Evolutionary conservation across 2,113 vertebrate species (phyloP).

Genomic region (Lasiurus cinereus): DNA sequence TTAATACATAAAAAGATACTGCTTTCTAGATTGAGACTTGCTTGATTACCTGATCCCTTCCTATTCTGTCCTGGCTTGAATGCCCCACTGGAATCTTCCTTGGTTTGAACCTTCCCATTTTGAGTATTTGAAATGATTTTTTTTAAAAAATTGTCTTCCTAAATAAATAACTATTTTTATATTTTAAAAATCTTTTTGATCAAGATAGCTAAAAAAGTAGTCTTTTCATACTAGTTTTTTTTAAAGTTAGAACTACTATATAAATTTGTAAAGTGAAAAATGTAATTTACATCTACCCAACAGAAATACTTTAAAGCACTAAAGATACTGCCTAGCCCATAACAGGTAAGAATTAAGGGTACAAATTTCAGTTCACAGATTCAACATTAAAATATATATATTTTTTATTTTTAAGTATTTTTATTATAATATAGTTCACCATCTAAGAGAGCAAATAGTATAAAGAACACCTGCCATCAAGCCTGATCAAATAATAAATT

Average conservation of each 20-base stretch:
- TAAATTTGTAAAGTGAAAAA: constrained; percentile 39
- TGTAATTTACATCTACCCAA: neutral
- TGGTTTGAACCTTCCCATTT: neutral
- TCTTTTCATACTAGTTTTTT: constrained; percentile 42
- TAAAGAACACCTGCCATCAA: neutral
- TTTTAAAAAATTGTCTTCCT: constrained; percentile 17
- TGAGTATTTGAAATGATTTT: neutral
- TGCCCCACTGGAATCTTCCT: neutral
- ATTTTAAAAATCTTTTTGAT: constrained; percentile 21
- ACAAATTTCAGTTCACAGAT: neutral
- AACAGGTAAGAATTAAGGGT: neutral
- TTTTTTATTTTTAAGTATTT: neutral
- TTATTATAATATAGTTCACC: neutral
- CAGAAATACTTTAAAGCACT: neutral
- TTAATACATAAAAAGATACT: neutral
- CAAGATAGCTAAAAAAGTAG: neutral
- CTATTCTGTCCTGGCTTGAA: neutral
- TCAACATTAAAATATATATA: neutral
- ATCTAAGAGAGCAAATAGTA: neutral
- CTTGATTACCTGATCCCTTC: neutral
- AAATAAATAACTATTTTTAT: neutral
- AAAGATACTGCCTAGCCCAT: neutral
- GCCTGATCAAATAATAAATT: constrained; percentile 10
- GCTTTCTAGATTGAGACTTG: neutral
- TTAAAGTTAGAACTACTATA: neutral